Conservation (phyloP, 2,888 invertebrate species). For the Heliconius erato region DNA sequence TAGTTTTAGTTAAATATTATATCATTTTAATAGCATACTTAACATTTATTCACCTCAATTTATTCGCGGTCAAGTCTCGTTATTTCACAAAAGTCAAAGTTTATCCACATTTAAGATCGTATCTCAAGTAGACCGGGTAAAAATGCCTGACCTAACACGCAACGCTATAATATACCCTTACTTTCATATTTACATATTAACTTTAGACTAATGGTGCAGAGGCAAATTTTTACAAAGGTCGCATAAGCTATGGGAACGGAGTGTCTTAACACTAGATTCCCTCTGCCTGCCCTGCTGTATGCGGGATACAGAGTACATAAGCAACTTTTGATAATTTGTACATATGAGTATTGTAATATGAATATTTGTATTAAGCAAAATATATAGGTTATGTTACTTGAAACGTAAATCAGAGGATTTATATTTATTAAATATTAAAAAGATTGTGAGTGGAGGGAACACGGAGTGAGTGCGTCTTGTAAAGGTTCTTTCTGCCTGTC, state of each 20-base stretch:
- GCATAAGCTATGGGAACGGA: too few relatives aligned
- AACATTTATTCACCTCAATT: neutral
- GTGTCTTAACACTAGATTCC: too few relatives aligned
- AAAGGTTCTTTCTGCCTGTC: too few relatives aligned
- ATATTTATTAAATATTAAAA: too few relatives aligned
- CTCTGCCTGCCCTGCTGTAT: too few relatives aligned
- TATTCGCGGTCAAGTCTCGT: neutral
- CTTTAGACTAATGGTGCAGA: neutral
- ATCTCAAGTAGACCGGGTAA: conserved; percentile 33
- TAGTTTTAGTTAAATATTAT: neutral
- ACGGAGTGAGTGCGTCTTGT: too few relatives aligned
- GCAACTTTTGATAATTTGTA: neutral
- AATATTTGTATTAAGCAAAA: neutral
- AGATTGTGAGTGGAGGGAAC: too few relatives aligned
- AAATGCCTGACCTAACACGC: conserved; percentile 42
- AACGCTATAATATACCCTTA: conserved; percentile 26
- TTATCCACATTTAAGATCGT: conserved; percentile 35
- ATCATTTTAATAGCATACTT: neutral
- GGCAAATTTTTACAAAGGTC: neutral
- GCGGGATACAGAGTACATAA: too few relatives aligned
- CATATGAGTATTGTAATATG: neutral
- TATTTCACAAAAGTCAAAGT: conserved; percentile 37
- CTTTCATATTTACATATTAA: conserved; percentile 25
- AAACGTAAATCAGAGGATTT: too few relatives aligned
- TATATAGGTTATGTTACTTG: too few relatives aligned